Evolutionary conservation across 2,888 invertebrate species (phyloP).

Genomic region (Cordilura impudica): DNA sequence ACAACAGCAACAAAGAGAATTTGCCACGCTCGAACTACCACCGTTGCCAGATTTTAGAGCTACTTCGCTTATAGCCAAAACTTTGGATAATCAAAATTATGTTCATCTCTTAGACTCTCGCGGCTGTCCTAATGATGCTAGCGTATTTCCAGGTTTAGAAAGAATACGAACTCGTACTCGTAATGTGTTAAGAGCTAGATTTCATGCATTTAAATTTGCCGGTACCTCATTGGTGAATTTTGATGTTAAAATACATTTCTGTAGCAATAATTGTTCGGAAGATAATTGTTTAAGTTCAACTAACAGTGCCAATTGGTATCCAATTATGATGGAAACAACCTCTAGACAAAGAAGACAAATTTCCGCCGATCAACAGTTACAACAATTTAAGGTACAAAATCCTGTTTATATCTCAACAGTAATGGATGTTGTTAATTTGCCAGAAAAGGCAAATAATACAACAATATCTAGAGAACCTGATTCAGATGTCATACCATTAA

Average conservation of each 20-base stretch:
- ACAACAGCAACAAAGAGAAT: constrained; percentile 64
- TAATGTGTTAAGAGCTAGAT: constrained; percentile 81
- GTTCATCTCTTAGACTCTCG: constrained; percentile 84
- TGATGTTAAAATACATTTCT: constrained; percentile 89
- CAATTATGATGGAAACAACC: constrained; percentile 14
- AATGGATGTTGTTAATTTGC: constrained; percentile 66
- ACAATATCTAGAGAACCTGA: neutral
- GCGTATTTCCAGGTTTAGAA: constrained; percentile 79
- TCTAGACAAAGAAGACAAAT: constrained; percentile 34
- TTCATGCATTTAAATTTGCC: constrained; percentile 92
- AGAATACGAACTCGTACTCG: constrained; percentile 74
- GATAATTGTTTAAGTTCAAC: constrained; percentile 79
- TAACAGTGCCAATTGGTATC: constrained; percentile 43
- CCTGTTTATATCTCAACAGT: constrained; percentile 75
- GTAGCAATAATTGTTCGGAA: constrained; percentile 83
- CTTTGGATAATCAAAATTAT: constrained; percentile 86
- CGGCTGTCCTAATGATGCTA: constrained; percentile 88
- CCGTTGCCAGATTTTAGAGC: constrained; percentile 85
- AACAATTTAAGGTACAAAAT: constrained; percentile 70
- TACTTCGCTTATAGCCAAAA: constrained; percentile 88
- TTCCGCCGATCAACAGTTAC: constrained; percentile 35
- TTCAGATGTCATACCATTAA: constrained; percentile 78
- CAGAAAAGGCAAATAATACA: constrained; percentile 4
- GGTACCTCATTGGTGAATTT: constrained; percentile 90
- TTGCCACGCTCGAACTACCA: constrained; percentile 73